A percentile compares a stretch with the other conserved stretches of the same genome.
phyloP scores from a whole-genome alignment of 2,113 vertebrate genomes.

The Apteryx mantelli region DNA sequence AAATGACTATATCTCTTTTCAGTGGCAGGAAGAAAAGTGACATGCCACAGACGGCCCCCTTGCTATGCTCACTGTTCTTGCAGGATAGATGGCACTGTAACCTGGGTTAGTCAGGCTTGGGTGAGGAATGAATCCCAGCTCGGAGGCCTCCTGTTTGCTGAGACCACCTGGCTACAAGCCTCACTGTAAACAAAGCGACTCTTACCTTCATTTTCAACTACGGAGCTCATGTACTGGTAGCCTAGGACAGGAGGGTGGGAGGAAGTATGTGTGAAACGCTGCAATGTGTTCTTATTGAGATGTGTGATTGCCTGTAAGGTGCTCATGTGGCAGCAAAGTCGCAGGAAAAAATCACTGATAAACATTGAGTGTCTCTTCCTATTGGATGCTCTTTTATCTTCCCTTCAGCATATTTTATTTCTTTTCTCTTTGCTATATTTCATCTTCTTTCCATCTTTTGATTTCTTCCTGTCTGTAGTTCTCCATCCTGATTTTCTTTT shows the following conservation, averaged over 20 bases:
- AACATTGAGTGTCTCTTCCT: not conserved
- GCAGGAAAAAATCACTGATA: not conserved
- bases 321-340: not conserved
- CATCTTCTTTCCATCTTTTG: not conserved
- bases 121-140: not conserved
- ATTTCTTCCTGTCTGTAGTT: not conserved
- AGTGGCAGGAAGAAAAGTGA: not conserved
- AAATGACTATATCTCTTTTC: not conserved
- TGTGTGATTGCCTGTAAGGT: not conserved
- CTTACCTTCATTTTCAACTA: not conserved
- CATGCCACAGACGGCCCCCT: not conserved
- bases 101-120: not conserved
- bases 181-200: not conserved
- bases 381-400: not conserved
- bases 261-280: rapidly evolving
- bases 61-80: not conserved
- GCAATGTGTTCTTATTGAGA: not conserved
- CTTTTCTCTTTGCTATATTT: not conserved
- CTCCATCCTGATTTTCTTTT: not conserved
- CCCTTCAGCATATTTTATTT: not conserved
- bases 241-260: not conserved
- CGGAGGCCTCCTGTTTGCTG: rapidly evolving
- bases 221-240: rapidly evolving
- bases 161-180: rapidly evolving
- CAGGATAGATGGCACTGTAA: rapidly evolving